These are phyloP conservation scores for Trichomalopsis sarcophagae DNA, from an alignment of 1,140 invertebrate species.

Conservation along the genomic window DNA sequence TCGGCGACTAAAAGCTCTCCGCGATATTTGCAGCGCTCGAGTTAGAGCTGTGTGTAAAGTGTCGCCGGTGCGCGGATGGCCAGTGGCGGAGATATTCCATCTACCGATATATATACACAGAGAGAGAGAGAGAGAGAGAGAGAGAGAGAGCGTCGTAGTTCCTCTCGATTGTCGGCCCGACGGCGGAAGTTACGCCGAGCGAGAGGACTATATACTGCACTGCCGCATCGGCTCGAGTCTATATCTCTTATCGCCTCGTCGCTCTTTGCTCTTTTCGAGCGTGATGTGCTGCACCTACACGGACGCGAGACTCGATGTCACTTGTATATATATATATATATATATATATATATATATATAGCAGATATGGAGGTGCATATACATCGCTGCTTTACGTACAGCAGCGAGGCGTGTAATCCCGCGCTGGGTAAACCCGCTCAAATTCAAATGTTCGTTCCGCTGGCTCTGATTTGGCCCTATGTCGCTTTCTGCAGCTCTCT, in stretches of 20 bases:
- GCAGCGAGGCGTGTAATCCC: neutral
- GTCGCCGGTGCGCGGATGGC: neutral
- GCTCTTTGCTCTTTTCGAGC: conserved; percentile 15
- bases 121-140: too few species aligned
- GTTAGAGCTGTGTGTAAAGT: neutral
- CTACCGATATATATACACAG: neutral
- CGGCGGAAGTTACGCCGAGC: neutral
- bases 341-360: neutral
- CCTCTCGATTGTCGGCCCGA: neutral
- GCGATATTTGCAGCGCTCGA: neutral
- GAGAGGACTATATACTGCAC: too few species aligned
- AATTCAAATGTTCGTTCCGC: neutral
- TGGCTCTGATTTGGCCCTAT: too few species aligned
- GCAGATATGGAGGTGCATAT: neutral
- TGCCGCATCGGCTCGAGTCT: too few species aligned
- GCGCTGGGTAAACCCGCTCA: neutral
- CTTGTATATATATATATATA: neutral
- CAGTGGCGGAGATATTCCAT: neutral
- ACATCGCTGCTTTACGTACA: neutral
- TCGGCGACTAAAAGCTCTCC: too few species aligned
- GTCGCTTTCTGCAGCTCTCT: too few species aligned
- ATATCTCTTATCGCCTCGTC: conserved; percentile 3
- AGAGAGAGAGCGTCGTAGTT: too few species aligned
- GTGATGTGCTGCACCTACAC: neutral
- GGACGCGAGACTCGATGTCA: neutral